Conservation (phyloP, 2,888 invertebrate genomes). For the Pecten maximus region DNA sequence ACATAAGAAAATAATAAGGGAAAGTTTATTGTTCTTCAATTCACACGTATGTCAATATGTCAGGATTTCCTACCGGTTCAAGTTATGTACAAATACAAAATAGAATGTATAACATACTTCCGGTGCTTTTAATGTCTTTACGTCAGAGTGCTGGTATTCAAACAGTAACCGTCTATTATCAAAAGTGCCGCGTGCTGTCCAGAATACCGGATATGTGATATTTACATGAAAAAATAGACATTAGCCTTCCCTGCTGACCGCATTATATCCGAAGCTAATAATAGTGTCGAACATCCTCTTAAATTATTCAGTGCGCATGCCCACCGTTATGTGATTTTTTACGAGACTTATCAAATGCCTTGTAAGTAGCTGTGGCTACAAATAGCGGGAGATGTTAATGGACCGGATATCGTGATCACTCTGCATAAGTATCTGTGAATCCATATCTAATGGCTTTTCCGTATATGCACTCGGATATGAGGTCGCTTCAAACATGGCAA, state of each 20-base stretch:
- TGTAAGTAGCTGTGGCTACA: not conserved
- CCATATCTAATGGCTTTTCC: not conserved
- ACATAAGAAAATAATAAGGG: too few species aligned
- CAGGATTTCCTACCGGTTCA: too few species aligned
- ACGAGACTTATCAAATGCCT: not conserved
- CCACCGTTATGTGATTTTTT: not conserved
- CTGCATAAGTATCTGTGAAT: not conserved
- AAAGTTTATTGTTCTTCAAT: too few species aligned
- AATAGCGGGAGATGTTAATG: not conserved
- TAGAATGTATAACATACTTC: not conserved
- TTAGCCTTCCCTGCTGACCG: not conserved
- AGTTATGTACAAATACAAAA: not conserved
- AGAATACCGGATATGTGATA: not conserved
- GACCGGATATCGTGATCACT: not conserved
- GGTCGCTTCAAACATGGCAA: not conserved
- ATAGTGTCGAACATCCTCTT: not conserved
- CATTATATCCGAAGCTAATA: not conserved
- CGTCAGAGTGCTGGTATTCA: not conserved
- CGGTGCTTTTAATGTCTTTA: not conserved
- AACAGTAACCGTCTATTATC: not conserved
- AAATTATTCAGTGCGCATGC: not conserved
- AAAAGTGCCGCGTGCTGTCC: not conserved
- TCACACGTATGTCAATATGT: too few species aligned
- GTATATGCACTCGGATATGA: not conserved
- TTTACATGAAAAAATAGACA: not conserved